Percentiles rank a stretch among this genome's conserved stretches.
phyloP scores from a whole-genome alignment of 1,140 invertebrate genomes.

The Cherax quadricarinatus region DNA sequence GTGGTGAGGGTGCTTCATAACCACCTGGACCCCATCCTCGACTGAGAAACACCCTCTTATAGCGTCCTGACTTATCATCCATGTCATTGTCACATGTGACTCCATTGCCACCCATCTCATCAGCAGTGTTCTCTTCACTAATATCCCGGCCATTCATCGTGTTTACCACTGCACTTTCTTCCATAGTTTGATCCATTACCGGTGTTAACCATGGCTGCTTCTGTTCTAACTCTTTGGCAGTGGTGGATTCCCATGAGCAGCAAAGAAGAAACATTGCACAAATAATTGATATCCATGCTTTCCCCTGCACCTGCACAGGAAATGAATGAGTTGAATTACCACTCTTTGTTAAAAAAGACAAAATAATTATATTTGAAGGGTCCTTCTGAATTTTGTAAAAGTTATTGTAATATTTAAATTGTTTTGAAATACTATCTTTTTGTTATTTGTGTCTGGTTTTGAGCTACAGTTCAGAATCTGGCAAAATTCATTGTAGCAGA shows the following conservation, averaged over 20 bases:
- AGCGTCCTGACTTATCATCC: background rate
- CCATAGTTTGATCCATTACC: background rate
- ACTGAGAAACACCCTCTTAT: conserved; percentile 57
- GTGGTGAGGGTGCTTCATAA: conserved; percentile 45
- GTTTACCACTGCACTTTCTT: background rate
- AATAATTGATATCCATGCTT: background rate
- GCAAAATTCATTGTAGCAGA: too few species aligned
- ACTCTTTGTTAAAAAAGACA: too few species aligned
- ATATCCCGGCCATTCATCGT: background rate
- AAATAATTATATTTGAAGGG: too few species aligned
- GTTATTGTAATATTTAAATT: too few species aligned
- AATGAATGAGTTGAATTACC: background rate
- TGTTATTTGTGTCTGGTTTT: too few species aligned
- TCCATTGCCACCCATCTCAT: conserved; percentile 9
- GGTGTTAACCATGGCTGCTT: background rate
- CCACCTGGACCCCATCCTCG: conserved; percentile 63
- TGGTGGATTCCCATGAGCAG: background rate
- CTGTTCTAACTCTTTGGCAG: background rate
- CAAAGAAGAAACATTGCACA: background rate
- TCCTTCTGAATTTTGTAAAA: too few species aligned
- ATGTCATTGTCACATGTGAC: background rate
- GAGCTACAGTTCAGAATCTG: too few species aligned
- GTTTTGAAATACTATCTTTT: too few species aligned
- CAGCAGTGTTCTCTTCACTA: background rate
- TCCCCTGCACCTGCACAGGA: background rate